Evolutionary conservation across 1,140 invertebrate genomes (phyloP).

Genomic region (Ips typographus): DNA sequence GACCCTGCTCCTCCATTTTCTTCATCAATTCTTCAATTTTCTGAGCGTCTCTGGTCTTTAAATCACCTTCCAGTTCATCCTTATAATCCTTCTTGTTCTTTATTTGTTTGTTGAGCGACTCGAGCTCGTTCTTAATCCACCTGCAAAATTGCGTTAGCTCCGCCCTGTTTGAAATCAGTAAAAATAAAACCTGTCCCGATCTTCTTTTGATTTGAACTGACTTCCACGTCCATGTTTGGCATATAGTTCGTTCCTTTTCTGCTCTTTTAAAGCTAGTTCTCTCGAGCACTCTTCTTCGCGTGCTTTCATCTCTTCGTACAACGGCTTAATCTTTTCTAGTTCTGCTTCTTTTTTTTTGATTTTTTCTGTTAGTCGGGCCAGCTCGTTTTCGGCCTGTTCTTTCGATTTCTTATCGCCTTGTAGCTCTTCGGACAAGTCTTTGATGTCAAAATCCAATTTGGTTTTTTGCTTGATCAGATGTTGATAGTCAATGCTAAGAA

Average conservation of each 20-base stretch:
- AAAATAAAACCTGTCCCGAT: slow-evolving; percentile 72
- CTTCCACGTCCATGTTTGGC: slow-evolving; percentile 97
- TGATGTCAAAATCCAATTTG: slow-evolving; percentile 91
- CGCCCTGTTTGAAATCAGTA: not conserved
- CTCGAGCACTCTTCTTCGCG: slow-evolving; percentile 88
- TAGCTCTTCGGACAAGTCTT: slow-evolving; percentile 94
- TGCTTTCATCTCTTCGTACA: slow-evolving; percentile 93
- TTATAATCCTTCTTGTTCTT: slow-evolving; percentile 88
- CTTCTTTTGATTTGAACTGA: slow-evolving; percentile 95
- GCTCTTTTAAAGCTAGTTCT: slow-evolving; percentile 91
- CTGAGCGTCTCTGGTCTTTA: slow-evolving; percentile 77
- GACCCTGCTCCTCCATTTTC: slow-evolving; percentile 84
- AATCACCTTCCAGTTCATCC: slow-evolving; percentile 78
- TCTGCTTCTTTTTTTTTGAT: slow-evolving; percentile 88
- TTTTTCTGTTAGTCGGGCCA: slow-evolving; percentile 84
- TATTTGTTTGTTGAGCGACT: slow-evolving; percentile 84
- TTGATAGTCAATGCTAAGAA: slow-evolving; percentile 89
- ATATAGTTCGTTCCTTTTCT: slow-evolving; percentile 97
- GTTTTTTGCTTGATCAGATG: slow-evolving; percentile 94
- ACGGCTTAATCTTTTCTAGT: slow-evolving; percentile 81
- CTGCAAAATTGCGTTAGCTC: slow-evolving; percentile 4
- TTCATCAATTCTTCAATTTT: slow-evolving; percentile 81
- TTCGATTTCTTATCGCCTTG: slow-evolving; percentile 88
- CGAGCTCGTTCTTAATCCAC: slow-evolving; percentile 96
- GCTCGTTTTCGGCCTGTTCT: slow-evolving; percentile 89